Conservation (phyloP, 23 tunicate species). For the Oikopleura albicans region DNA sequence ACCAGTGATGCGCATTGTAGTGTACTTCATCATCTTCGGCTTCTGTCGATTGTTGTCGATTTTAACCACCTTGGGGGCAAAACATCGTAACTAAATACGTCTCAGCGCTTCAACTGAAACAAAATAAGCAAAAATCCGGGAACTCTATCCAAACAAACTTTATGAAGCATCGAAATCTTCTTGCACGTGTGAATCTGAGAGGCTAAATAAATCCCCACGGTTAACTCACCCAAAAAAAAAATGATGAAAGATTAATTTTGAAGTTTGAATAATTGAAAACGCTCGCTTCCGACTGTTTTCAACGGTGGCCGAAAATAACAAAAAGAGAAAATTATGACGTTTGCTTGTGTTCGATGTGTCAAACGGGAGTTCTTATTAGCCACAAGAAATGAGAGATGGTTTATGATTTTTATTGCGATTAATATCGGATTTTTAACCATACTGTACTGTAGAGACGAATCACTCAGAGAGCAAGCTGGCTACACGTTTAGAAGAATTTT, state of each 20-base stretch:
- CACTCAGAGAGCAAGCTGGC: not conserved
- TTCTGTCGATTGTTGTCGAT: too few species aligned
- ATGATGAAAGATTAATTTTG: too few species aligned
- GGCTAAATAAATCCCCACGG: too few species aligned
- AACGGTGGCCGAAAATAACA: too few species aligned
- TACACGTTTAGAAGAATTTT: not conserved
- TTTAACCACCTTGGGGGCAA: not conserved
- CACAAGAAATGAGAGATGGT: not conserved
- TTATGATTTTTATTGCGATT: not conserved
- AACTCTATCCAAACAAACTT: not conserved
- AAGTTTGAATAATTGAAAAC: too few species aligned
- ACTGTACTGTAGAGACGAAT: not conserved
- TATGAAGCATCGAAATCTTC: too few species aligned
- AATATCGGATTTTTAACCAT: not conserved
- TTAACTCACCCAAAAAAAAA: too few species aligned
- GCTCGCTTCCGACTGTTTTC: too few species aligned
- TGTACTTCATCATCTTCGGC: too few species aligned
- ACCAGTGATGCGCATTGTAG: too few species aligned
- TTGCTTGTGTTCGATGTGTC: not conserved
- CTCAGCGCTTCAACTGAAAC: slow-evolving; percentile 1
- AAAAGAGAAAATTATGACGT: not conserved
- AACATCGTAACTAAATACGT: not conserved
- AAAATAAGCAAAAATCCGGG: not conserved
- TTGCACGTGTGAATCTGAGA: too few species aligned
- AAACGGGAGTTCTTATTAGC: not conserved